Conservation (phyloP, 2,888 invertebrate species). For the Suillia variegata region DNA sequence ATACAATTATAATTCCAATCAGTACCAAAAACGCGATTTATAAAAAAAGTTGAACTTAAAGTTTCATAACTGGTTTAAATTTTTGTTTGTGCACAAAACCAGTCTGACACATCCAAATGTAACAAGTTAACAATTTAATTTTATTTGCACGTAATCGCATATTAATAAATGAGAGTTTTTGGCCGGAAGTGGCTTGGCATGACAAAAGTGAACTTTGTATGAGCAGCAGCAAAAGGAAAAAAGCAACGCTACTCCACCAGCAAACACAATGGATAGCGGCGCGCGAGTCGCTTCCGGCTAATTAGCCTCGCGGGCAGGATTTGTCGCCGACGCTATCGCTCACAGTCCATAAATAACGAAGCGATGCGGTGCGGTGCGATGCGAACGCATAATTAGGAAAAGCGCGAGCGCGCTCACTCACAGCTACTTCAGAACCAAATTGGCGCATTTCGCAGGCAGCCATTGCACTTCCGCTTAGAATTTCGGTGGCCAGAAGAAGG, state of each 20-base stretch:
- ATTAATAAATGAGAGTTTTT: too few species aligned
- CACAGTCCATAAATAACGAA: constrained; percentile 25
- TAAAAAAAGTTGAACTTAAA: too few species aligned
- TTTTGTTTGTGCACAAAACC: too few species aligned
- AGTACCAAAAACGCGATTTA: too few species aligned
- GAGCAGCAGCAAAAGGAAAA: background rate
- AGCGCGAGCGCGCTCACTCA: constrained; percentile 28
- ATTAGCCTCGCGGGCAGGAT: constrained; percentile 44
- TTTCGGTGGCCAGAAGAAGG: background rate
- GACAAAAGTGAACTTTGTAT: constrained; percentile 23
- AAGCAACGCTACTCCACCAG: background rate
- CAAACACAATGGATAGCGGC: constrained; percentile 2
- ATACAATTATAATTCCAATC: too few species aligned
- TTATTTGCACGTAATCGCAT: constrained; percentile 6
- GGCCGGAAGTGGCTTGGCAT: too few species aligned
- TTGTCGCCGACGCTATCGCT: too few species aligned
- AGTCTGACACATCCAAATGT: too few species aligned
- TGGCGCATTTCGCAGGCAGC: constrained; percentile 35
- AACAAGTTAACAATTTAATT: too few species aligned
- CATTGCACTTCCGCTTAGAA: constrained; percentile 12
- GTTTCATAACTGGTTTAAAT: too few species aligned
- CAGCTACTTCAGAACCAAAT: constrained; percentile 32
- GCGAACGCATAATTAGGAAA: constrained; percentile 48
- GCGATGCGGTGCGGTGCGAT: too few species aligned
- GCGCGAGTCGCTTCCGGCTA: constrained; percentile 39